Percentiles rank a stretch among this genome's conserved stretches.
phyloP scores from a whole-genome alignment of 2,797 vertebrate genomes.

The Bradypus variegatus region DNA sequence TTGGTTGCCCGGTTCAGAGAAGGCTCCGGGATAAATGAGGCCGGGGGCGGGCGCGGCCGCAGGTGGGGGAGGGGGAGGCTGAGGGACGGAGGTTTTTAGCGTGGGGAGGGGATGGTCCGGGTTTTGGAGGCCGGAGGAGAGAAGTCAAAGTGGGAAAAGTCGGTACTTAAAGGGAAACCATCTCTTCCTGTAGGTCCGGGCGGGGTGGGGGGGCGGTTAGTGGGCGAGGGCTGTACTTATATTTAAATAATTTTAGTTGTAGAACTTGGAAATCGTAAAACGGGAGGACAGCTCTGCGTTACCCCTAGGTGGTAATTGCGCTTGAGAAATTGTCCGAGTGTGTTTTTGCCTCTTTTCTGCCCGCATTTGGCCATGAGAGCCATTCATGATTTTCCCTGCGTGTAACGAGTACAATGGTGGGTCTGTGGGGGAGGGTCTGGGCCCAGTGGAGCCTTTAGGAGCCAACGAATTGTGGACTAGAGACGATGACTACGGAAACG shows the following conservation, averaged over 20 bases:
- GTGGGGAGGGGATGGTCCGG: constrained; percentile 39
- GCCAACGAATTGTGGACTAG: constrained; percentile 72
- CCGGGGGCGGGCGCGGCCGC: constrained; percentile 66
- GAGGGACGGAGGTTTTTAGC: constrained; percentile 10
- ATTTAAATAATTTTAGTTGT: constrained; percentile 48
- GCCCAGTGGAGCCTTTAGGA: constrained; percentile 73
- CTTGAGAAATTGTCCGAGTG: constrained; percentile 58
- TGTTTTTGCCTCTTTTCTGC: constrained; percentile 38
- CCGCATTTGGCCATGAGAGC: constrained; percentile 64
- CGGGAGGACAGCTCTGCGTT: constrained; percentile 22
- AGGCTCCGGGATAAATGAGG: constrained; percentile 62
- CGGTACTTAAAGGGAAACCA: constrained; percentile 60
- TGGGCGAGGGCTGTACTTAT: constrained; percentile 35
- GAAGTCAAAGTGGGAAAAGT: constrained; percentile 50
- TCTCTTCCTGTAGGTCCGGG: constrained; percentile 55
- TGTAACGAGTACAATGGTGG: constrained; percentile 76
- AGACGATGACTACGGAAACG: constrained; percentile 73
- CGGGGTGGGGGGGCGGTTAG: neutral
- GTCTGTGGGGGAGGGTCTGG: constrained; percentile 72
- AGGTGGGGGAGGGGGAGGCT: constrained; percentile 52
- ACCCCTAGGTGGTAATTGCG: constrained; percentile 47
- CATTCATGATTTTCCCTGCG: constrained; percentile 75
- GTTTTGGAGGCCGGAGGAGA: constrained; percentile 12
- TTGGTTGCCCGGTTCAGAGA: constrained; percentile 62
- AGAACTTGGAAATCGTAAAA: constrained; percentile 42